Evolutionary conservation across 2,888 invertebrate genomes (phyloP).

Genomic region (Epirrhoe alternata): DNA sequence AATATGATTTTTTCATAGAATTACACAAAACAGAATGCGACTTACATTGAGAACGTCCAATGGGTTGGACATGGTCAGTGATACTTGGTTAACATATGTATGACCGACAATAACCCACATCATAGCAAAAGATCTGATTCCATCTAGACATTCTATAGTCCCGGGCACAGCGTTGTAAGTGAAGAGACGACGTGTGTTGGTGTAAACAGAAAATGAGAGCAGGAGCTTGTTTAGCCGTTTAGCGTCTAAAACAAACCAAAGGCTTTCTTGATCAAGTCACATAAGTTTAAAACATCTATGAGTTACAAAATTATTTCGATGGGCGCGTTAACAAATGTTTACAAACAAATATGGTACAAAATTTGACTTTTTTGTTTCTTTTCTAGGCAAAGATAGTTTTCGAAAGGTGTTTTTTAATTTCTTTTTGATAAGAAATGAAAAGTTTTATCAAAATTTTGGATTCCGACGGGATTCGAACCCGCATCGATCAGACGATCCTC

Average conservation of each 20-base stretch:
- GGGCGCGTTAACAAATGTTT: no score
- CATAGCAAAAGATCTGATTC: slow-evolving; percentile 76
- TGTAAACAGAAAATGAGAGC: slow-evolving; percentile 64
- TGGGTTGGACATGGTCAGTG: slow-evolving; percentile 53
- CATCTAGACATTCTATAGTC: slow-evolving; percentile 74
- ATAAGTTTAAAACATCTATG: neutral
- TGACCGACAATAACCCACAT: slow-evolving; percentile 80
- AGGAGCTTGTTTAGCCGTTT: slow-evolving; percentile 53
- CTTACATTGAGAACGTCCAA: slow-evolving; percentile 53
- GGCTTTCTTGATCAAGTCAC: neutral
- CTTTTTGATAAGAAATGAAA: no score
- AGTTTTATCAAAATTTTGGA: no score
- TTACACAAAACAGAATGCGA: slow-evolving; percentile 12
- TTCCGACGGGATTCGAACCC: no score
- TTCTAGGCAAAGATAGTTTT: no score
- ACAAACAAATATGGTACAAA: no score
- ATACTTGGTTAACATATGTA: slow-evolving; percentile 52
- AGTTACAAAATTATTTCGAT: no score
- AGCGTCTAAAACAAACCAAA: slow-evolving; percentile 51
- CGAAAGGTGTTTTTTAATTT: no score
- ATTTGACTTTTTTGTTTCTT: no score
- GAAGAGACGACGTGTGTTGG: slow-evolving; percentile 70
- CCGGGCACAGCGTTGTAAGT: slow-evolving; percentile 61
- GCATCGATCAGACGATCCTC: no score
- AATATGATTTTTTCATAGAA: no score